Base-by-base conservation (phyloP, 2,888 invertebrate genomes). In the Drosophila mercatorum region DNA sequence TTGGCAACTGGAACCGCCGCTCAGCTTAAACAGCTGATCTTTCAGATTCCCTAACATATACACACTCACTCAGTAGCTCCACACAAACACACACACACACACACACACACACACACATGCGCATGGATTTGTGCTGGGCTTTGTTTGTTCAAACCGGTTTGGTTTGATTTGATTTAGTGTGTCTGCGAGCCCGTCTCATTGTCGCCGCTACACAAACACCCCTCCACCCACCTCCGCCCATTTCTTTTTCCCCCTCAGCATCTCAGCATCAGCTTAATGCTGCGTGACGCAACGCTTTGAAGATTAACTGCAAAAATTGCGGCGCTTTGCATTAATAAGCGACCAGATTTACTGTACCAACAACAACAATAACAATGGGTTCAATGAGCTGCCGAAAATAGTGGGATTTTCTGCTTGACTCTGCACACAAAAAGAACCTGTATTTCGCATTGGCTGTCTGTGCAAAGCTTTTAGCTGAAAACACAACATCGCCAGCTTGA, bases 71-170 rank as follows among this genome's bases (percentile, higher is more conserved):
- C 34, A 51, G 31, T 31, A 47, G 38, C 22, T 26, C 4, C n/a
- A 40, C 26, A 6, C 34, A 51, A 11, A 40, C 26, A 53, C 26
- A n/a, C 17, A 5, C 3, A 36, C 11, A n/a, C 5, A 6, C 34
- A 51, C n/a, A 40, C 26, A 53, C 26, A n/a, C 17, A 5, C 3
- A 36, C 11, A n/a, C 5, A 40, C 6, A 22, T 0, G 1, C 22
- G 6, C 2, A 17, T 17, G 31, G n/a, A 41, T 41, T 12, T 17
- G 41, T 57, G 43, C 34, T 44, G 34, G 26, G 11, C 7, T 67
- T 68, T 75, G 67, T 82, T 83, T 81, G 75, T 57, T 68, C 7
- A 59, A 89, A 87, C 88, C 62, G 75, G 84, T 81, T 81, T 77
- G 53, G 12, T 63, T 65, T 74, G 75, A 51, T 62, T 71, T 64